Base-by-base conservation (phyloP, 2,113 vertebrate genomes). In the Lontra canadensis region DNA sequence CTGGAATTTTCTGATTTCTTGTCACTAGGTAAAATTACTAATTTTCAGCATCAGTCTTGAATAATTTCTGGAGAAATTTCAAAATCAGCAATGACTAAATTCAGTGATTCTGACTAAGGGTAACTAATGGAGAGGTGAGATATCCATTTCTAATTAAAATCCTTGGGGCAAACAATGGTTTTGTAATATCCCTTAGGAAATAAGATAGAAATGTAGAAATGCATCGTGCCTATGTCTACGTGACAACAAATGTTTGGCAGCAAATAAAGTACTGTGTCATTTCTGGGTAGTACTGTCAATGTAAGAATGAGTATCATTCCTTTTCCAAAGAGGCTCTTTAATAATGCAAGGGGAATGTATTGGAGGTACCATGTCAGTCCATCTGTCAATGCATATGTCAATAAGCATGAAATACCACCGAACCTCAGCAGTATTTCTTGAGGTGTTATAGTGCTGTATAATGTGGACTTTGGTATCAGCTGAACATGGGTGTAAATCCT, bases 41-140 rank as follows among this genome's bases (percentile, higher is more conserved):
- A n/a, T 83, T 92, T 96, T 92, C 44, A 89, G 20, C 31, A 86
- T 65, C 39, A 73, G 31, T 36, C 18, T 39, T 94, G 61, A 92
- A 89, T 88, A 88, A 94, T 39, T 95, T 86, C 52, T 88, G n/a
- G 85, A 92, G 44, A 88, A 44, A 74, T 91, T 95, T 80, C 36
- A 78, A 84, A 97, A 91, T 74, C 23, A 15, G 1, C 34, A 73
- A 36, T 85, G 20, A 57, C 20, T 74, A 93, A 82, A 59, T 88
- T 84, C 34, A 79, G 23, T 86, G 31, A 71, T 34, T 71, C 25
- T 90, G 81, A 94, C 49, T 95, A 93, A 93, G 42, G 4, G 31
- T 31, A 93, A 36, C 14, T 71, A 90, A 86, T 67, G 25, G 15
- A 96, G 26, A 88, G 5, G 15, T 42, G 47, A 94, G 74, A 84